Evolutionary conservation across 1,140 invertebrate species (phyloP).

Genomic region (Ruditapes philippinarum): DNA sequence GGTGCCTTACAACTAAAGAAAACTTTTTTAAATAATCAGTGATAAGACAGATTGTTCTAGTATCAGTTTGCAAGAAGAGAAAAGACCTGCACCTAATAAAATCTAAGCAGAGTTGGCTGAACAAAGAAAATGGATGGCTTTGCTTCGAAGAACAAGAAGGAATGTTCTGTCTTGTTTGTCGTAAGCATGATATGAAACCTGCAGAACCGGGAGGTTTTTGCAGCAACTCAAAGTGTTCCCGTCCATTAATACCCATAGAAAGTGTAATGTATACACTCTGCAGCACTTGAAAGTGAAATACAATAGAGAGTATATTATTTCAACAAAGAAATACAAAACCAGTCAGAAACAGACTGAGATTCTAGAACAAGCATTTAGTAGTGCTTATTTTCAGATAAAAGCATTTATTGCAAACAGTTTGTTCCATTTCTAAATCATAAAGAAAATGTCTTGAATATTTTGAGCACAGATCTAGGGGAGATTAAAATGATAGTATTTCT

Average conservation of each 20-base stretch:
- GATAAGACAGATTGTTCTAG: too few species aligned
- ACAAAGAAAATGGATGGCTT: constrained; percentile 19
- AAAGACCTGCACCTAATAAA: too few species aligned
- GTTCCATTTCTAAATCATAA: constrained; percentile 41
- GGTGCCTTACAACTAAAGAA: too few species aligned
- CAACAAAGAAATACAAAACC: not conserved
- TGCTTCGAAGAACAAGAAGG: constrained; percentile 39
- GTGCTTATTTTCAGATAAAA: constrained; percentile 56
- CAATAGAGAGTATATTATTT: constrained; percentile 47
- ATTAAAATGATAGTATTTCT: constrained; percentile 42
- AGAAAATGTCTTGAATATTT: constrained; percentile 54
- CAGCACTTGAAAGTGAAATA: constrained; percentile 28
- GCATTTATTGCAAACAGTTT: constrained; percentile 34
- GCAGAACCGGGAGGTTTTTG: constrained; percentile 28
- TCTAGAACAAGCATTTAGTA: constrained; percentile 2
- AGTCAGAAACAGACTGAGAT: constrained; percentile 14
- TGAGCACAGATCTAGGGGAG: constrained; percentile 37
- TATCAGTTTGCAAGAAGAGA: too few species aligned
- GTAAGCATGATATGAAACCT: too few species aligned
- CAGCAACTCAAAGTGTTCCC: not conserved
- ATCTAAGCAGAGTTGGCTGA: too few species aligned
- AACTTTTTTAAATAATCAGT: too few species aligned
- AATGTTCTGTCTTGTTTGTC: too few species aligned
- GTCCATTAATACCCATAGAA: constrained; percentile 13
- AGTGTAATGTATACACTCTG: not conserved